Conservation (phyloP, 2,888 invertebrate species). For the Caenorhabditis sulstoni region DNA sequence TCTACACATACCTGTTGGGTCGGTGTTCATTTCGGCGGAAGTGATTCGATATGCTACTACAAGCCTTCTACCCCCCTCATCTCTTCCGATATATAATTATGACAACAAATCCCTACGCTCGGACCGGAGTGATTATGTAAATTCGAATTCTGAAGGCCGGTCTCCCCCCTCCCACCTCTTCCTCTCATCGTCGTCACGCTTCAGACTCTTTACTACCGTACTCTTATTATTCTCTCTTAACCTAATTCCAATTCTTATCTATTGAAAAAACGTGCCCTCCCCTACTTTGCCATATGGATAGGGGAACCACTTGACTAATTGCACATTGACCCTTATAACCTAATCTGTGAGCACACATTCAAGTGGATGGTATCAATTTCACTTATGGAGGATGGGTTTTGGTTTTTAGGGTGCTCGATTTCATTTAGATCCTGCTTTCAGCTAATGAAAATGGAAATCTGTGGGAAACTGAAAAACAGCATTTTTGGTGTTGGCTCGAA, state of each 20-base stretch:
- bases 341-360: constrained; percentile 45
- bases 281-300: neutral
- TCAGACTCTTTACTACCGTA: constrained; percentile 8
- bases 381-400: constrained; percentile 27
- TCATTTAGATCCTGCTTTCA: neutral
- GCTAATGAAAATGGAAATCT: no score
- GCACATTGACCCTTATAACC: constrained; percentile 46
- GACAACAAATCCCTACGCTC: constrained; percentile 25
- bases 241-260: neutral
- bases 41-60: constrained; percentile 50
- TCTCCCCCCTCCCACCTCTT: no score
- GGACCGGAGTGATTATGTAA: constrained; percentile 35
- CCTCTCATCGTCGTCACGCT: constrained; percentile 34
- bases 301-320: constrained; percentile 51
- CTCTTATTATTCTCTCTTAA: neutral
- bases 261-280: neutral
- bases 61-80: neutral
- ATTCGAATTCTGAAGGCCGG: constrained; percentile 13
- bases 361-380: constrained; percentile 45
- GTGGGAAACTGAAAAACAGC: no score
- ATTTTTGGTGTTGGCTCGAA: no score
- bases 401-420: constrained; percentile 27
- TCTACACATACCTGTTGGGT: neutral
- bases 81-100: constrained; percentile 37
- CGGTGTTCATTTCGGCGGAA: constrained; percentile 56